Conservation (phyloP, 2,888 invertebrate species). For the Sphinx pinastri region DNA sequence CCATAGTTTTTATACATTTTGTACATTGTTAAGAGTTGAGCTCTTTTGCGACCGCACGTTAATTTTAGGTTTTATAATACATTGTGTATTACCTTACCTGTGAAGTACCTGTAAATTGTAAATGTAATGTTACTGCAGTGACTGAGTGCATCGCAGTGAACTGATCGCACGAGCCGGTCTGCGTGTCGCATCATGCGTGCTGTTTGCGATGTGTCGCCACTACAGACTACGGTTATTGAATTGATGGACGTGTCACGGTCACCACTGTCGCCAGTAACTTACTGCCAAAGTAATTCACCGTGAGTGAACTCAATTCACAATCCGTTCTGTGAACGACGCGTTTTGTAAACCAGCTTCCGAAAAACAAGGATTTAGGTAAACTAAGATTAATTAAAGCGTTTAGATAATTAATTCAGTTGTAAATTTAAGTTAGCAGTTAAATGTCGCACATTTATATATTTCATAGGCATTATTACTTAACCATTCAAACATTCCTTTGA, state of each 20-base stretch:
- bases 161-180: constrained; percentile 63
- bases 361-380: constrained; percentile 76
- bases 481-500: constrained; percentile 83
- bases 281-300: constrained; percentile 82
- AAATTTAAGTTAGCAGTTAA: constrained; percentile 83
- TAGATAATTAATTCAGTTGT: constrained; percentile 81
- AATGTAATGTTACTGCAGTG: constrained; percentile 71
- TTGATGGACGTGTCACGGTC: constrained; percentile 60
- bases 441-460: constrained; percentile 78
- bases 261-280: constrained; percentile 72
- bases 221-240: constrained; percentile 72
- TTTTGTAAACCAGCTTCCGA: constrained; percentile 75
- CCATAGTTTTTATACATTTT: constrained; percentile 62
- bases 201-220: constrained; percentile 74
- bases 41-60: constrained; percentile 74
- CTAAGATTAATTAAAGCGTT: constrained; percentile 75
- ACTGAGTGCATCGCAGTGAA: constrained; percentile 79
- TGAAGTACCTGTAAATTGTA: constrained; percentile 83
- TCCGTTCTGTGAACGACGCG: constrained; percentile 83
- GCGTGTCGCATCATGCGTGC: constrained; percentile 64
- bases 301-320: constrained; percentile 76
- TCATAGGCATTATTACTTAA: constrained; percentile 84
- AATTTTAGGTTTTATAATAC: constrained; percentile 75
- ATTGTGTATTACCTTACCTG: constrained; percentile 78
- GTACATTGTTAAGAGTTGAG: constrained; percentile 67